phyloP scores from a whole-genome alignment of 1,140 invertebrate genomes.

The Lepeophtheirus salmonis region DNA sequence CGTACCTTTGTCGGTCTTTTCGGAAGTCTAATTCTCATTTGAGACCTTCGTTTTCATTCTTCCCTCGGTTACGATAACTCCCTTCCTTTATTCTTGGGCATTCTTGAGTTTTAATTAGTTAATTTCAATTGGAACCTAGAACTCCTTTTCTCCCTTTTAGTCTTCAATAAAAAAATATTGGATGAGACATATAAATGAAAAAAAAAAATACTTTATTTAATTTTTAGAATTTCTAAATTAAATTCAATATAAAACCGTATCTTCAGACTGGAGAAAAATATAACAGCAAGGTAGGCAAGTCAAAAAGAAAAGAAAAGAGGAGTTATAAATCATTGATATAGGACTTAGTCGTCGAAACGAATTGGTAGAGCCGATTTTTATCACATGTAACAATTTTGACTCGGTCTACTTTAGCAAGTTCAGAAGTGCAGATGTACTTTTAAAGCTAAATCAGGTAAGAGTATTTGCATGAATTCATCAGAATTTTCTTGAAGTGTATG shows the following conservation, averaged over 20 bases:
- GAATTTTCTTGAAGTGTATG: slow-evolving; percentile 87
- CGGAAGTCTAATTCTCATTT: slow-evolving; percentile 97
- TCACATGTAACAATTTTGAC: slow-evolving; percentile 99
- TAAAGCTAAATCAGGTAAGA: slow-evolving; percentile 3
- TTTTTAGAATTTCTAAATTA: no score
- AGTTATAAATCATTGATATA: not conserved
- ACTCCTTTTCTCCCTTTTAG: no score
- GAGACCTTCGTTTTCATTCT: slow-evolving; percentile 98
- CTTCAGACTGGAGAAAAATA: no score
- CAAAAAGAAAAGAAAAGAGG: slow-evolving; percentile 11
- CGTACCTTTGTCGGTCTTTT: slow-evolving; percentile 73
- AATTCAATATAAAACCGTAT: no score
- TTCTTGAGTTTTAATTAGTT: no score
- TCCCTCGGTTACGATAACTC: slow-evolving; percentile 97
- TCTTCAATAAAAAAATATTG: no score
- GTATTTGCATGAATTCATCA: slow-evolving; percentile 59
- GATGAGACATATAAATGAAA: no score
- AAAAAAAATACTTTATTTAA: no score
- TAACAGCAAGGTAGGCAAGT: no score
- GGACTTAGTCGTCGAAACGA: not conserved
- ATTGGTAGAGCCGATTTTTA: slow-evolving; percentile 56
- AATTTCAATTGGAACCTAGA: no score
- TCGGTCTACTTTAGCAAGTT: slow-evolving; percentile 83
- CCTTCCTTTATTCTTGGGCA: slow-evolving; percentile 50
- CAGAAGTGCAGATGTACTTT: slow-evolving; percentile 52